Evolutionary conservation across 2,113 vertebrate species (phyloP).

Genomic region (Fulica atra): DNA sequence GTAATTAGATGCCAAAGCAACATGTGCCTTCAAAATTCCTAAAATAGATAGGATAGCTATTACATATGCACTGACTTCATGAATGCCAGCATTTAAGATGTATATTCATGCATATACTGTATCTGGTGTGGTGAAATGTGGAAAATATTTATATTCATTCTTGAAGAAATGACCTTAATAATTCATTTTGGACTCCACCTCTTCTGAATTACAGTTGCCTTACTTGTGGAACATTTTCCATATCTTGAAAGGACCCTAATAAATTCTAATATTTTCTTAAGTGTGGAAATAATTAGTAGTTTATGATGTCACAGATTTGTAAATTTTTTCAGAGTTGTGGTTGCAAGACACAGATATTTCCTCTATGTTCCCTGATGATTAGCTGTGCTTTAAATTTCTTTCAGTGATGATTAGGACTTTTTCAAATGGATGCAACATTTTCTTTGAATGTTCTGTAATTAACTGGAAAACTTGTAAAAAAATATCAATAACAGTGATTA

Average conservation of each 20-base stretch:
- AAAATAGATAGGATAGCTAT: slow-evolving; percentile 55
- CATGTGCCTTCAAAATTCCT: slow-evolving; percentile 31
- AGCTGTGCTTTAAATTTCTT: neutral
- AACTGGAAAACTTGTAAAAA: neutral
- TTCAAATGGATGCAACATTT: neutral
- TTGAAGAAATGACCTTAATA: slow-evolving; percentile 50
- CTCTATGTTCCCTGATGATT: neutral
- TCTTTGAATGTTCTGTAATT: neutral
- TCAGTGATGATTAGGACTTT: neutral
- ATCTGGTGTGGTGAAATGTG: slow-evolving; percentile 23
- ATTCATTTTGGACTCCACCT: slow-evolving; percentile 43
- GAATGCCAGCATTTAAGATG: slow-evolving; percentile 41
- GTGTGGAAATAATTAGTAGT: slow-evolving; percentile 60
- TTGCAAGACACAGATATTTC: slow-evolving; percentile 11
- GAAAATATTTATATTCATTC: slow-evolving; percentile 55
- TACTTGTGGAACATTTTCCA: slow-evolving; percentile 38
- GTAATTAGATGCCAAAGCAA: neutral
- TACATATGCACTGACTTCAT: neutral
- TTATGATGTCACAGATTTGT: slow-evolving; percentile 52
- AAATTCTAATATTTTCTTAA: slow-evolving; percentile 56
- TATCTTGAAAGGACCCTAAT: slow-evolving; percentile 51
- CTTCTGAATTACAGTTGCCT: slow-evolving; percentile 45
- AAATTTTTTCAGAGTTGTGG: slow-evolving; percentile 32
- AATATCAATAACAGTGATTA: neutral
- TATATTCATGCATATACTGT: neutral